Evolutionary conservation across 2,888 invertebrate species (phyloP).

Genomic region (Cryptocephalus primarius): DNA sequence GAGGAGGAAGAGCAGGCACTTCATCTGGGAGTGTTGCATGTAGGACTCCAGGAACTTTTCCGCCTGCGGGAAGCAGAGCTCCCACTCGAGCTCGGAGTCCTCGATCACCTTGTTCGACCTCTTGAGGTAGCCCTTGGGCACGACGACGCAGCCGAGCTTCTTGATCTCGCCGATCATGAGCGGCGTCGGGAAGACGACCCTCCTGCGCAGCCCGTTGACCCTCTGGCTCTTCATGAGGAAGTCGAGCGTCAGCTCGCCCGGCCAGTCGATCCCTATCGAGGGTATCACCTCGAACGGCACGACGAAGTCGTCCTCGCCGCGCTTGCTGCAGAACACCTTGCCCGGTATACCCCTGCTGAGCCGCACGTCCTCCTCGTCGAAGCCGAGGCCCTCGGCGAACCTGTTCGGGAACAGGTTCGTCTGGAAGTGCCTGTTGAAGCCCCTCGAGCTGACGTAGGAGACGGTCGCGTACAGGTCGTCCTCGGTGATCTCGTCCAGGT

Average conservation of each 20-base stretch:
- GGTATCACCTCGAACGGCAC: constrained; percentile 58
- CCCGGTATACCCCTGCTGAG: constrained; percentile 52
- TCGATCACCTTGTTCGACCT: constrained; percentile 35
- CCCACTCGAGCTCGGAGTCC: constrained; percentile 69
- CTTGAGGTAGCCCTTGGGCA: constrained; percentile 59
- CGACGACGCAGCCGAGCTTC: constrained; percentile 55
- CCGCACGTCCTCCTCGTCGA: constrained; percentile 43
- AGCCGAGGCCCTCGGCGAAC: constrained; percentile 47
- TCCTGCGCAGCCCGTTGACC: constrained; percentile 39
- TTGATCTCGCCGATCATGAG: constrained; percentile 55
- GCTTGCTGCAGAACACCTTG: constrained; percentile 46
- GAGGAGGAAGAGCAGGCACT: constrained; percentile 57
- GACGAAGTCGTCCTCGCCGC: constrained; percentile 26
- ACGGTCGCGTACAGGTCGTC: constrained; percentile 23
- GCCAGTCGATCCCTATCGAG: constrained; percentile 61
- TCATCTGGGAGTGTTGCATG: constrained; percentile 58
- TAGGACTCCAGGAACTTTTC: constrained; percentile 64
- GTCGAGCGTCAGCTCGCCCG: constrained; percentile 55
- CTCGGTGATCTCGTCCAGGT: constrained; percentile 15
- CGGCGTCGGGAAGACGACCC: constrained; percentile 58
- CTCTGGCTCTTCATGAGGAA: constrained; percentile 53
- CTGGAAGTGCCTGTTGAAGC: constrained; percentile 60
- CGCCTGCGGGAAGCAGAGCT: constrained; percentile 63
- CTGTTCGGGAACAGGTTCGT: constrained; percentile 48
- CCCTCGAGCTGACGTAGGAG: constrained; percentile 50